Evolutionary conservation across 1,140 invertebrate genomes (phyloP).

Genomic region (Metopolophium dirhodum): DNA sequence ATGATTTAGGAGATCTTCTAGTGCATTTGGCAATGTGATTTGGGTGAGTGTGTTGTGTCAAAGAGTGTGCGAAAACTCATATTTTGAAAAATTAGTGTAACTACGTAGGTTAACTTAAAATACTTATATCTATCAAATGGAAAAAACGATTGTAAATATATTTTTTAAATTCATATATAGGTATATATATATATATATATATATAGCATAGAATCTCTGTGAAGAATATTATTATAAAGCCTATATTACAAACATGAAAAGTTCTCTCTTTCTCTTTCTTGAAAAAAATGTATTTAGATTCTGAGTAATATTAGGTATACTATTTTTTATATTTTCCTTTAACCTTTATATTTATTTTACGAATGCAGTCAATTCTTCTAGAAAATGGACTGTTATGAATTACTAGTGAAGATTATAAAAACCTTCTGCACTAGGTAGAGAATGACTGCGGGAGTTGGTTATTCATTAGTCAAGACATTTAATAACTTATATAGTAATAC

Average conservation of each 20-base stretch:
- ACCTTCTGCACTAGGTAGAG: not conserved
- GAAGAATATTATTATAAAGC: not conserved
- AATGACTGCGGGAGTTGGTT: not conserved
- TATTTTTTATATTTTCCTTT: no score
- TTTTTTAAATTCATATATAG: no score
- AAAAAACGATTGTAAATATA: not conserved
- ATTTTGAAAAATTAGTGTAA: not conserved
- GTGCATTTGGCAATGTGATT: not conserved
- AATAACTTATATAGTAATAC: not conserved
- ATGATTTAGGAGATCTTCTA: slow-evolving; percentile 13
- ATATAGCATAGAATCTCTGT: not conserved
- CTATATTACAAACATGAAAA: not conserved
- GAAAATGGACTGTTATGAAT: not conserved
- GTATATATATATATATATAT: no score
- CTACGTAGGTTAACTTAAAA: not conserved
- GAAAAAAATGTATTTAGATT: no score
- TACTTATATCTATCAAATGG: not conserved
- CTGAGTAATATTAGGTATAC: no score
- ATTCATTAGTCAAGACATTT: not conserved
- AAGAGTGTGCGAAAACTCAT: not conserved
- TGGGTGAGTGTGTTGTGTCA: not conserved
- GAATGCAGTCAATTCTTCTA: not conserved
- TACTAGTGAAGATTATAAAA: not conserved
- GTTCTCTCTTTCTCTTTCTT: not conserved
- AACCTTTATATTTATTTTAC: no score